These are phyloP conservation scores for Stenotaenia linearis DNA, from an alignment of 2,888 invertebrate species.

Conservation along the genomic window DNA sequence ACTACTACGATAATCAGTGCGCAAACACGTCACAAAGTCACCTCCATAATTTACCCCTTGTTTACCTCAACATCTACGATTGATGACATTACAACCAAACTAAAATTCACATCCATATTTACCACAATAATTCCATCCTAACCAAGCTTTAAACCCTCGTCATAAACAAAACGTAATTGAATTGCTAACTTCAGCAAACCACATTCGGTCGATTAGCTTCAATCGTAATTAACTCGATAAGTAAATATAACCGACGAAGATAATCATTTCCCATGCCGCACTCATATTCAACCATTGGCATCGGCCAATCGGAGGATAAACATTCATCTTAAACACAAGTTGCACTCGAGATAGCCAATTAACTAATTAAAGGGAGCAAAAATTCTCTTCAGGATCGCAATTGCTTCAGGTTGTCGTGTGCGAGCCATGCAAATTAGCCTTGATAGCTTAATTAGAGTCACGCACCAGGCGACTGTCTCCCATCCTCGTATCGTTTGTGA, in stretches of 20 bases:
- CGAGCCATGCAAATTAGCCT: conserved; percentile 19
- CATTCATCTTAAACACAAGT: neutral
- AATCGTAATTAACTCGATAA: conserved; percentile 9
- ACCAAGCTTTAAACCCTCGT: neutral
- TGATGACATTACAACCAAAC: no score
- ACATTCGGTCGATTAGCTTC: neutral
- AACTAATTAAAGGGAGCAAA: conserved; percentile 13
- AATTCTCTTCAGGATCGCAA: conserved; percentile 3
- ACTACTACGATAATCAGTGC: no score
- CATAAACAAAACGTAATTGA: neutral
- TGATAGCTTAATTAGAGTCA: conserved; percentile 15
- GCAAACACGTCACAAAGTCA: no score
- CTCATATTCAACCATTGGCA: no score
- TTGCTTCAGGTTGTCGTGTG: conserved; percentile 15
- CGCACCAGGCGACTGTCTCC: conserved; percentile 14
- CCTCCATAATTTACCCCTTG: no score
- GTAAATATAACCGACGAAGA: neutral
- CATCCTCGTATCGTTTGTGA: neutral
- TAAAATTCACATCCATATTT: neutral
- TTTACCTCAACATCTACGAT: no score
- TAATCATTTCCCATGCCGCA: neutral
- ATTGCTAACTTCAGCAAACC: neutral
- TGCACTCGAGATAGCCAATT: neutral
- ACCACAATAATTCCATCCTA: neutral
- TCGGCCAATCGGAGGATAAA: neutral